Conservation (phyloP, 2,888 invertebrate genomes). For the Neoitamus cyanurus region DNA sequence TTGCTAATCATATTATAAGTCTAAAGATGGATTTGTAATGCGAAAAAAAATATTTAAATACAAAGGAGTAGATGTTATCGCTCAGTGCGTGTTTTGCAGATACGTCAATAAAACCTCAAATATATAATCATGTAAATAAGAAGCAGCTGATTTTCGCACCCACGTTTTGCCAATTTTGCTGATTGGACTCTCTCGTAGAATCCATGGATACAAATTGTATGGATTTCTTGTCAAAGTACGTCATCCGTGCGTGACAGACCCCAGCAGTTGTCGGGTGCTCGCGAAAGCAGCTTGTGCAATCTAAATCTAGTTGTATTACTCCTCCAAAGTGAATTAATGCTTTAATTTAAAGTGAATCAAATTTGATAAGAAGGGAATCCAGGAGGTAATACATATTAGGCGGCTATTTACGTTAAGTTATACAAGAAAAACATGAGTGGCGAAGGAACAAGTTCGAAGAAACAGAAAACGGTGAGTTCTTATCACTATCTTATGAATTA, state of each 20-base stretch:
- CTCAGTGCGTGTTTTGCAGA: not conserved
- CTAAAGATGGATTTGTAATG: no score
- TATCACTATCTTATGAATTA: not conserved
- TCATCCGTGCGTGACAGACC: not conserved
- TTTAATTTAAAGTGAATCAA: not conserved
- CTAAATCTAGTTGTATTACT: not conserved
- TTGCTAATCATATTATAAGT: no score
- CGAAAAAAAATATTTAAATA: no score
- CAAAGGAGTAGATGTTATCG: no score
- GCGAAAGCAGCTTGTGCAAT: not conserved
- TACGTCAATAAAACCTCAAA: not conserved
- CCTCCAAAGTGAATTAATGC: not conserved
- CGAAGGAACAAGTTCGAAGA: constrained; percentile 47
- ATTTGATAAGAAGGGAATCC: not conserved
- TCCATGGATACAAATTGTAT: not conserved
- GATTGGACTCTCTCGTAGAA: not conserved
- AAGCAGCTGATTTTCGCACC: not conserved
- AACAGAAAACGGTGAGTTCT: constrained; percentile 45
- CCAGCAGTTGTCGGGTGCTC: not conserved
- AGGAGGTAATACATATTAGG: not conserved
- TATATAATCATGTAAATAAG: not conserved
- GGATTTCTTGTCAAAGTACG: no score
- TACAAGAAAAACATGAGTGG: constrained; percentile 43
- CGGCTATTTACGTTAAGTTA: not conserved
- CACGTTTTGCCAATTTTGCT: no score